Percentiles rank a stretch among this genome's conserved stretches.
phyloP scores from a whole-genome alignment of 2,797 vertebrate genomes.

The Microchirus variegatus region DNA sequence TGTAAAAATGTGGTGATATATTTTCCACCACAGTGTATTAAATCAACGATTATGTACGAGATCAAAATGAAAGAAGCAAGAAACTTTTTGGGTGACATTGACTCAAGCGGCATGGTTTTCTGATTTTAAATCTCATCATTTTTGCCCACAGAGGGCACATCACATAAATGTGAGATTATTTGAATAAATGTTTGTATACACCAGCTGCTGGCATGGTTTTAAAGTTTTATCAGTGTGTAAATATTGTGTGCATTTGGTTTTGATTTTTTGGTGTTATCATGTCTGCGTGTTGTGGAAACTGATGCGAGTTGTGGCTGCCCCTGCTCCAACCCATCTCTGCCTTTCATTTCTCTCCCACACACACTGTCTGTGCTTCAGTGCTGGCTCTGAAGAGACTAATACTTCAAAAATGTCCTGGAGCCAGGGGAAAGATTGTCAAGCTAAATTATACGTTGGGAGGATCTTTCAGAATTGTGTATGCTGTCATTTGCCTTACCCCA shows the following conservation, averaged over 20 bases:
- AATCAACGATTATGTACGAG: conserved; percentile 33
- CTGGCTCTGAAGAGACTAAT: conserved; percentile 63
- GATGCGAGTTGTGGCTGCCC: conserved; percentile 29
- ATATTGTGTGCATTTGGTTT: no score
- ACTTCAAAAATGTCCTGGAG: conserved; percentile 62
- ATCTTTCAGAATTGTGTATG: conserved; percentile 57
- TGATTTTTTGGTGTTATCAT: conserved; percentile 8
- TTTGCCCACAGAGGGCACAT: conserved; percentile 4
- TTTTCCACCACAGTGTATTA: conserved; percentile 10
- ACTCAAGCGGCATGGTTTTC: conserved; percentile 8
- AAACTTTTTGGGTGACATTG: conserved; percentile 30
- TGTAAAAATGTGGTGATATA: conserved; percentile 6
- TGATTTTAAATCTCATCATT: conserved; percentile 21
- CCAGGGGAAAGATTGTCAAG: conserved; percentile 67
- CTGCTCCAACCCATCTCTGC: conserved; percentile 32
- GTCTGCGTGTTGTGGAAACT: conserved; percentile 29
- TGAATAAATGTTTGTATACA: conserved; percentile 15
- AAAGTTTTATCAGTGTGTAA: neutral
- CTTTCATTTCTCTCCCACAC: conserved; percentile 68
- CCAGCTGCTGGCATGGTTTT: neutral
- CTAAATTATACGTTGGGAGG: conserved; percentile 56
- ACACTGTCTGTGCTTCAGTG: conserved; percentile 46
- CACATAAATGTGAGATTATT: conserved; percentile 14
- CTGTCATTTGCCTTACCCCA: conserved; percentile 49
- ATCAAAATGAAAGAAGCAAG: conserved; percentile 29